Evolutionary conservation across 2,888 invertebrate genomes (phyloP), one percentile per base, ranked within the genome.

Genomic region (Xiphydria camelus): DNA sequence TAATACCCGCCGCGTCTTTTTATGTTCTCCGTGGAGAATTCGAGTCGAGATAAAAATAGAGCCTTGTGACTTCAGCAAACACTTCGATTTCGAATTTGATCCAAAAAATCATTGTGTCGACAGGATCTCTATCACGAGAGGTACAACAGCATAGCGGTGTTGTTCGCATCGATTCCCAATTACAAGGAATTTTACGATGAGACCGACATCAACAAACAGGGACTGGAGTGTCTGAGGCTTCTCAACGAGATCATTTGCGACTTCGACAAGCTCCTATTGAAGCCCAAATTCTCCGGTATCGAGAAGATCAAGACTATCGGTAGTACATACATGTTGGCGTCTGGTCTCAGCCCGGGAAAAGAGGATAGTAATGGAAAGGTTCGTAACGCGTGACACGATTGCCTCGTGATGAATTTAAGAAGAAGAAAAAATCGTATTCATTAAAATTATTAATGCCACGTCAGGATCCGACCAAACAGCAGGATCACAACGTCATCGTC

Each of bases 231-330:
- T 71, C 78, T 98, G 48, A 78, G 97, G 47, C 80, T 98, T 20
- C 81, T 98, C 18, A 98, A 98, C 73, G 97, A 98, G 79, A 97
- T 98, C 60, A 95, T 97, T 53, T 96, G 96, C 71, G 97, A 97
- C 76, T 97, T 97, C 77, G 98, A 98, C 75, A 94, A 94, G 91
- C 77, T 98, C 23, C 79, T 98, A 21, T 78, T 92, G 34, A 95
- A 96, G 68, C 93, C 94, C 0, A 95, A 96, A 68, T 97, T 91
- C 77, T 94, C 94, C 70, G 87, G 90, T 57, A 94, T 98, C 60
- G 98, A 98, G 77, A 98, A 98, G 77, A 98, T 98, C 41, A 98
- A 98, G 77, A 98, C 97, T 0, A 97, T 98, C 46, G 96, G 95
- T 9, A 95, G 94, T 75, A 97, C 97, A 0, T 98, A 98, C 70